Base-by-base conservation (phyloP, 2,888 invertebrate genomes). In the Sylvicola cinctus region DNA sequence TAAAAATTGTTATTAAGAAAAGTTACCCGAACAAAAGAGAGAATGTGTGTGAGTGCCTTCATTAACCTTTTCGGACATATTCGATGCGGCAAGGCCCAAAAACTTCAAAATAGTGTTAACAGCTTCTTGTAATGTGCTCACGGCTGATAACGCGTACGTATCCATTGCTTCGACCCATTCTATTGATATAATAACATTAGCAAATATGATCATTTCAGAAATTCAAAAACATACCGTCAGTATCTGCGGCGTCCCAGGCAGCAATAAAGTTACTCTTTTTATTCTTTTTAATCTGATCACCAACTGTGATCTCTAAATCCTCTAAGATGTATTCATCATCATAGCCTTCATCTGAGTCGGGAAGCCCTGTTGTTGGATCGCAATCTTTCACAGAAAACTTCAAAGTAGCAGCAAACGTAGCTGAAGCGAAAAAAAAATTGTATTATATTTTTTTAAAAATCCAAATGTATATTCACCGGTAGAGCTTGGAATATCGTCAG, bases 331-430 rank as follows among this genome's bases (percentile, higher is more conserved):
- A 98, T 39, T 91, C 88, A 51, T 99, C 98, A 36, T 83, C 78
- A 46, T 96, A 98, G 5, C 93, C 75, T 45, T 95, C 93, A n/a
- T 91, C 93, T 3, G 87, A 78, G 44, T 93, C 90, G 0, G 95
- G 85, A 31, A 80, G 63, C 0, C 96, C 95, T 0, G 93, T 90
- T 14, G 72, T 71, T 0, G 96, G 95, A 59, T 98, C 96, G 49
- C 95, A 96, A 60, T 98, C 96, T 45, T 85, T 84, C 1, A 95
- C 95, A 16, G 77, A 63, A 54, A 95, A 99, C 51, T 91, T 88
- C 43, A 99, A 58, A 1, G 81, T 83, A 5, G 91, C 85, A 2
- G 78, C 80, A 56, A 96, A 88, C 0, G 83, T 74, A 43, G 64
- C 59, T 56, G 15, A 31, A 47, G 31, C 29, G 13, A 25, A 25